Conservation (phyloP, 92 coral and sea anemone species). For the Phenganax subtilis region DNA sequence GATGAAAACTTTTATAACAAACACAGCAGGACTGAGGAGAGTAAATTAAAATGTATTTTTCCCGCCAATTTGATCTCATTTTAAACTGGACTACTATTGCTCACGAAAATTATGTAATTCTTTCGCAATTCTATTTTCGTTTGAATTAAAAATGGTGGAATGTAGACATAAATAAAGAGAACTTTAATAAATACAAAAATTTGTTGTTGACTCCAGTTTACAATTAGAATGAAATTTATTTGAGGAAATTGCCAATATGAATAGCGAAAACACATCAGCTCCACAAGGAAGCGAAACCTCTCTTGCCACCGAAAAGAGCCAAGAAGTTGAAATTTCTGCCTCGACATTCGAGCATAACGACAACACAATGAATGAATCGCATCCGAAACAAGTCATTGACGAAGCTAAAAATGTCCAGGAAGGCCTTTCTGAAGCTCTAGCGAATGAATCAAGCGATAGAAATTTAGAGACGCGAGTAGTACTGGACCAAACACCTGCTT, state of each 20-base stretch:
- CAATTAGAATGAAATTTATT: neutral
- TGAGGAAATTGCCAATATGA: neutral
- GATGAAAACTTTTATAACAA: neutral
- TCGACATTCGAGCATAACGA: neutral
- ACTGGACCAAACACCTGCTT: neutral
- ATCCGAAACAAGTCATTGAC: neutral
- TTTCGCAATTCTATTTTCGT: neutral
- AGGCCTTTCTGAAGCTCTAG: neutral
- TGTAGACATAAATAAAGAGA: neutral
- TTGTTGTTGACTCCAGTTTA: neutral
- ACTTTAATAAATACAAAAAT: neutral
- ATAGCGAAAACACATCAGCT: neutral
- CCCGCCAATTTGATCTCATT: slow-evolving; percentile 19
- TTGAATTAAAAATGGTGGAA: neutral
- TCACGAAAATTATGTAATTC: no score
- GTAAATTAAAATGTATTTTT: neutral
- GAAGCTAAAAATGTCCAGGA: neutral
- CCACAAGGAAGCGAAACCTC: neutral
- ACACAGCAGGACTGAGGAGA: neutral
- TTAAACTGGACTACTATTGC: neutral
- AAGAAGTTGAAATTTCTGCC: neutral
- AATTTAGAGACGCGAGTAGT: neutral
- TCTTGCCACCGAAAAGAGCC: no score
- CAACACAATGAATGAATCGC: neutral
- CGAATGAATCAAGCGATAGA: neutral